Percentiles rank a stretch among this genome's conserved stretches.
phyloP scores from a whole-genome alignment of 1,140 invertebrate genomes.

The Frieseomelitta varia region DNA sequence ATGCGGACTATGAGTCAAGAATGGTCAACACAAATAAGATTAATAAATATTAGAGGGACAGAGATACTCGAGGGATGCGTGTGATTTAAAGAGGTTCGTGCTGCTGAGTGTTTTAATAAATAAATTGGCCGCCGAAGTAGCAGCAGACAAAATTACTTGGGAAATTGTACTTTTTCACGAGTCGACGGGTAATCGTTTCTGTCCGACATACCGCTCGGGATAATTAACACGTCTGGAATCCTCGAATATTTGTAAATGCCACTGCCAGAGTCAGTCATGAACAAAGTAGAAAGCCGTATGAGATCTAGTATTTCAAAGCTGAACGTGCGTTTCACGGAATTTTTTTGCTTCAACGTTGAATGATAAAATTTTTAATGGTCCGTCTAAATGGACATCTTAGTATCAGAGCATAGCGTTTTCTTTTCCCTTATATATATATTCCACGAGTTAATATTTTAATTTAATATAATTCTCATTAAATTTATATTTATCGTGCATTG shows the following conservation, averaged over 20 bases:
- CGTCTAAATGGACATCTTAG: not conserved
- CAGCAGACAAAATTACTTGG: slow-evolving; percentile 56
- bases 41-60: slow-evolving; percentile 65
- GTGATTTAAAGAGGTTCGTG: slow-evolving; percentile 62
- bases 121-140: slow-evolving; percentile 39
- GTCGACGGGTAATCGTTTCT: slow-evolving; percentile 50
- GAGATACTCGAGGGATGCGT: slow-evolving; percentile 47
- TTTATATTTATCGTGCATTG: not conserved
- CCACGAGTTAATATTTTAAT: not conserved
- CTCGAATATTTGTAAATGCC: slow-evolving; percentile 27
- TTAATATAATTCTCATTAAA: not conserved
- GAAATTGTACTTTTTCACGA: slow-evolving; percentile 56
- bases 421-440: not conserved
- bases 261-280: not conserved
- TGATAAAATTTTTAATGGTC: not conserved
- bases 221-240: slow-evolving; percentile 56
- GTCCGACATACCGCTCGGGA: slow-evolving; percentile 27
- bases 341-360: not conserved
- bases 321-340: not conserved
- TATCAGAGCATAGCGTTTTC: not conserved
- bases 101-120: slow-evolving; percentile 59
- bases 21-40: slow-evolving; percentile 57
- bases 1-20: slow-evolving; percentile 6
- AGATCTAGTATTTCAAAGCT: not conserved
- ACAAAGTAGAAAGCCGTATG: not conserved